A percentile compares a stretch with the other conserved stretches of the same genome.
Evolutionary conservation across 2,113 vertebrate genomes (phyloP).

Genomic region (Bubo bubo): DNA sequence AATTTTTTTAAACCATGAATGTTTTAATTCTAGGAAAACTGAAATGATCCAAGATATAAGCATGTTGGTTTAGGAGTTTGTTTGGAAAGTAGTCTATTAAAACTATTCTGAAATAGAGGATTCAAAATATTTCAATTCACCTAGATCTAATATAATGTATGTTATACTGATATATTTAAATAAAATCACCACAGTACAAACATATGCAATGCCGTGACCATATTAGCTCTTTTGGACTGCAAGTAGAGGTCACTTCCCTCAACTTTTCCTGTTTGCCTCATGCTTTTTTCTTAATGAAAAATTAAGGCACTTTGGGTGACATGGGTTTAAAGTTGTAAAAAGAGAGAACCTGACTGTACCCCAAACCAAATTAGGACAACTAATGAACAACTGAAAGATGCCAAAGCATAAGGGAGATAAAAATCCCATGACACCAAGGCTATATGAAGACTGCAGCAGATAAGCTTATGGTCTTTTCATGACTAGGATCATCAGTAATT

Average conservation of each 20-base stretch:
- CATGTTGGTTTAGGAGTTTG: neutral
- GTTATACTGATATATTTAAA: neutral
- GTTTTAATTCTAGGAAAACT: neutral
- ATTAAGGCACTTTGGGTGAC: neutral
- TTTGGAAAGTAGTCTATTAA: neutral
- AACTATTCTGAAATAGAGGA: neutral
- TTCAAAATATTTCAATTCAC: neutral
- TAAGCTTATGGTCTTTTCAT: neutral
- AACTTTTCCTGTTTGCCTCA: neutral
- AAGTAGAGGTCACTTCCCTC: neutral
- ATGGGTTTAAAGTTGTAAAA: neutral
- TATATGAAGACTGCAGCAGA: neutral
- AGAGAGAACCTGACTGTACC: neutral
- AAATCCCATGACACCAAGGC: neutral
- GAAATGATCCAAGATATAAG: neutral
- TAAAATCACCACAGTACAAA: neutral
- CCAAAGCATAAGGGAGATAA: neutral
- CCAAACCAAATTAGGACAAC: neutral
- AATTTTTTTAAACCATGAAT: neutral
- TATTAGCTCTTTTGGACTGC: neutral
- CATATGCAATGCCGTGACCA: fast-evolving
- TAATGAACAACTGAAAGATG: neutral
- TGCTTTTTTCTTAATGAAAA: neutral
- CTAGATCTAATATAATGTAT: neutral
- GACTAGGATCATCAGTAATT: neutral